These are phyloP conservation scores for Allophyes oxyacanthae DNA, from an alignment of 2,888 invertebrate species.

Conservation along the genomic window DNA sequence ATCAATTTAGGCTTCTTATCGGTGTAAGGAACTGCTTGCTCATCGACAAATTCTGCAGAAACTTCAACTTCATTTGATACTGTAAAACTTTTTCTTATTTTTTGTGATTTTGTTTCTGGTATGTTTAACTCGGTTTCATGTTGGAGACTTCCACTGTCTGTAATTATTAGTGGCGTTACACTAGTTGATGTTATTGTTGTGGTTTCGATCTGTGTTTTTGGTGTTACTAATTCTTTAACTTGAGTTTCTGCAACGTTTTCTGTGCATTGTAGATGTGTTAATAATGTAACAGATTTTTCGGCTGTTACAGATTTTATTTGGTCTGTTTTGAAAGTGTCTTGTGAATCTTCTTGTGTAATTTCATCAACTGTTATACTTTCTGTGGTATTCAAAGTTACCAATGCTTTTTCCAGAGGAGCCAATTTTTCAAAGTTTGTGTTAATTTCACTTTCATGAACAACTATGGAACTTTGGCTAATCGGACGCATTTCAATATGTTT, in stretches of 20 bases:
- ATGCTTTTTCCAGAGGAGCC: slow-evolving; percentile 64
- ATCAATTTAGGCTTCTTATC: slow-evolving; percentile 57
- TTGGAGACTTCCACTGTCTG: slow-evolving; percentile 76
- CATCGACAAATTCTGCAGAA: slow-evolving; percentile 73
- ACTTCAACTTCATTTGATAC: slow-evolving; percentile 74
- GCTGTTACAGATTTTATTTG: slow-evolving; percentile 69
- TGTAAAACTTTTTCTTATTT: slow-evolving; percentile 68
- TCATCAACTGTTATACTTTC: slow-evolving; percentile 77
- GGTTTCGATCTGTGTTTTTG: slow-evolving; percentile 63
- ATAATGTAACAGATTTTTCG: slow-evolving; percentile 70
- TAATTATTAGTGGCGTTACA: slow-evolving; percentile 75
- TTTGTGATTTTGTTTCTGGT: slow-evolving; percentile 69
- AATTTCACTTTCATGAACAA: slow-evolving; percentile 73
- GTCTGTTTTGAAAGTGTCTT: slow-evolving; percentile 62
- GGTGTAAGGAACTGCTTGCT: slow-evolving; percentile 69
- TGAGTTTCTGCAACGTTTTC: slow-evolving; percentile 75
- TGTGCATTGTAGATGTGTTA: slow-evolving; percentile 77
- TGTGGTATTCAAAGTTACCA: slow-evolving; percentile 64
- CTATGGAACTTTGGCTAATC: slow-evolving; percentile 67
- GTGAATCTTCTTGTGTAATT: slow-evolving; percentile 73
- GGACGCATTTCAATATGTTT: slow-evolving; percentile 67
- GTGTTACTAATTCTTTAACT: slow-evolving; percentile 67
- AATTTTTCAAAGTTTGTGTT: slow-evolving; percentile 61
- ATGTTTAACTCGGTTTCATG: slow-evolving; percentile 76
- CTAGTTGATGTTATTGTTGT: slow-evolving; percentile 71